phyloP scores from a whole-genome alignment of 2,888 invertebrate species.

The Nyleta sp. region DNA sequence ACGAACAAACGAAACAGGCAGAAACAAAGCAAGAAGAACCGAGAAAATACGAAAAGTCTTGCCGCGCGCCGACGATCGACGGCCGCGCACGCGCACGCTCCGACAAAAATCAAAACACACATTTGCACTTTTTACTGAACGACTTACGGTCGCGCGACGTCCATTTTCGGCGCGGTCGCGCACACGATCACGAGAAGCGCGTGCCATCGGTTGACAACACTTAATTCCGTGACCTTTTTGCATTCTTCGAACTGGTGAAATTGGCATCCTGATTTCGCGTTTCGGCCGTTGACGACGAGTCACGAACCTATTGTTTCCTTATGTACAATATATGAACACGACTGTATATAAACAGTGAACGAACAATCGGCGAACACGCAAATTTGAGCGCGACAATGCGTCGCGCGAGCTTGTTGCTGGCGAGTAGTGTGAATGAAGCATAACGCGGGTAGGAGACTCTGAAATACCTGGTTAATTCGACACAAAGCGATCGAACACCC shows the following conservation, averaged over 20 bases:
- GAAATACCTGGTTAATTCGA: slow-evolving; percentile 78
- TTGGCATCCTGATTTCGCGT: slow-evolving; percentile 81
- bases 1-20: no score
- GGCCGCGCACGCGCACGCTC: slow-evolving; percentile 32
- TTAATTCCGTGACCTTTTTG: slow-evolving; percentile 40
- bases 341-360: slow-evolving; percentile 55
- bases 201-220: slow-evolving; percentile 35
- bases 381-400: slow-evolving; percentile 34
- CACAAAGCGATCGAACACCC: slow-evolving; percentile 72
- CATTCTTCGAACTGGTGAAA: slow-evolving; percentile 73
- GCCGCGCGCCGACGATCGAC: slow-evolving; percentile 32
- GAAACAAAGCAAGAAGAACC: slow-evolving; percentile 1
- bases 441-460: slow-evolving; percentile 83
- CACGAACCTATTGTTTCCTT: slow-evolving; percentile 43
- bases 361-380: slow-evolving; percentile 46
- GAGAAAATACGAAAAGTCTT: neutral
- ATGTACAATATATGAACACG: slow-evolving; percentile 18
- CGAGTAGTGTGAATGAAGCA: slow-evolving; percentile 81
- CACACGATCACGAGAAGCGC: slow-evolving; percentile 23
- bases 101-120: slow-evolving; percentile 59
- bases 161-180: slow-evolving; percentile 21
- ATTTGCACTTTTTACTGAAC: slow-evolving; percentile 61
- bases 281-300: slow-evolving; percentile 75
- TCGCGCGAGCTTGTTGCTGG: slow-evolving; percentile 71
- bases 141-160: slow-evolving; percentile 37